Evolutionary conservation across 2,888 invertebrate genomes (phyloP).

Genomic region (Netelia melanura): DNA sequence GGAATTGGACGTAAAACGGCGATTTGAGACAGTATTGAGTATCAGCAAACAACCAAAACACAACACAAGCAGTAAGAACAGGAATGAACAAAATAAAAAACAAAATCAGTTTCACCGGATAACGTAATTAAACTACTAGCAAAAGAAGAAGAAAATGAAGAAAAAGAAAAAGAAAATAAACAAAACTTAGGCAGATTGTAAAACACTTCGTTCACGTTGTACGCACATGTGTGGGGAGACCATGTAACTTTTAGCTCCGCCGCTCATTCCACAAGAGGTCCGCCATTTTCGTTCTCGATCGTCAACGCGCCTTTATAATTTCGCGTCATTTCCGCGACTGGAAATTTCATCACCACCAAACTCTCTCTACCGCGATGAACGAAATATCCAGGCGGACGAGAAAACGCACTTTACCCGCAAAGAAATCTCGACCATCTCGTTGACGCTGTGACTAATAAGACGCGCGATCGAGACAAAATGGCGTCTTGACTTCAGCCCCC

Average conservation of each 20-base stretch:
- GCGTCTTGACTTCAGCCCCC: background rate
- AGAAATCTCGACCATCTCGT: background rate
- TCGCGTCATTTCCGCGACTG: background rate
- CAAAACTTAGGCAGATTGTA: constrained; percentile 78
- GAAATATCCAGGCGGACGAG: background rate
- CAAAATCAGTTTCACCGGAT: constrained; percentile 65
- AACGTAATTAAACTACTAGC: constrained; percentile 70
- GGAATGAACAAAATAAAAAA: constrained; percentile 58
- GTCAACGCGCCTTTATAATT: constrained; percentile 13
- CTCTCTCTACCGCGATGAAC: background rate
- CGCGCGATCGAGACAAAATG: background rate
- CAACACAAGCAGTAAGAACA: constrained; percentile 31
- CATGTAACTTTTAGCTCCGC: constrained; percentile 85
- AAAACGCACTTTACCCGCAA: background rate
- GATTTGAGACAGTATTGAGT: constrained; percentile 46
- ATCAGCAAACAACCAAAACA: constrained; percentile 38
- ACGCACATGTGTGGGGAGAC: constrained; percentile 85
- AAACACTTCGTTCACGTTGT: constrained; percentile 83
- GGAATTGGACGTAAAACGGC: constrained; percentile 36
- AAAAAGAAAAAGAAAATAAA: constrained; percentile 23
- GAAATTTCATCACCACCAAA: background rate
- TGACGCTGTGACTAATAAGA: background rate
- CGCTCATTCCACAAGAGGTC: constrained; percentile 78
- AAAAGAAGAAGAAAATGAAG: constrained; percentile 50
- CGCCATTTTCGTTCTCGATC: constrained; percentile 45